Evolutionary conservation across 2,797 vertebrate species (phyloP).

Genomic region (Alfaro cultratus): DNA sequence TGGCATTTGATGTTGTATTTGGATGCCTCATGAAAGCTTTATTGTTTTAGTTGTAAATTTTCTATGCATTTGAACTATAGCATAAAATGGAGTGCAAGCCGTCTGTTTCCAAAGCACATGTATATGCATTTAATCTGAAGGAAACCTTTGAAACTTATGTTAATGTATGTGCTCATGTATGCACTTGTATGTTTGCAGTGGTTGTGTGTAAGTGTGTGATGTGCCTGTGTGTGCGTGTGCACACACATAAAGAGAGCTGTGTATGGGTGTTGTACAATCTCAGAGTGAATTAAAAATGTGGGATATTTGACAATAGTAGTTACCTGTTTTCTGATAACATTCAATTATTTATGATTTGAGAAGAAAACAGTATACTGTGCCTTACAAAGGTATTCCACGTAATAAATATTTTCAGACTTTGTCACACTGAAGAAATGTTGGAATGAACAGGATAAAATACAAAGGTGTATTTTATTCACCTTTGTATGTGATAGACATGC

Average conservation of each 20-base stretch:
- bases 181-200: conserved; percentile 47
- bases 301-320: conserved; percentile 55
- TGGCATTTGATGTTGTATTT: conserved; percentile 75
- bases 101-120: conserved; percentile 70
- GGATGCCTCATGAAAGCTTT: conserved; percentile 75
- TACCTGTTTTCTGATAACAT: conserved; percentile 52
- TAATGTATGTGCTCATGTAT: conserved; percentile 59
- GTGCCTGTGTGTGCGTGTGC: conserved; percentile 7
- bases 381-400: not conserved
- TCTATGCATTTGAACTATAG: conserved; percentile 81
- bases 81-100: conserved; percentile 69
- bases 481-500: not conserved
- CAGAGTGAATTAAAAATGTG: conserved; percentile 63
- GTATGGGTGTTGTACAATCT: conserved; percentile 57
- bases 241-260: conserved; percentile 16
- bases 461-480: no score
- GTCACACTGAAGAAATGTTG: not conserved
- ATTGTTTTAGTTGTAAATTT: conserved; percentile 74
- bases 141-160: conserved; percentile 57
- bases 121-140: conserved; percentile 75
- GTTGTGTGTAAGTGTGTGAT: conserved; percentile 21
- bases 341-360: conserved; percentile 2
- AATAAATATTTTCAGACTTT: not conserved
- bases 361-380: not conserved
- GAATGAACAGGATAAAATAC: no score